Conservation (phyloP, 2,888 invertebrate species). For the Coremacera marginata region DNA sequence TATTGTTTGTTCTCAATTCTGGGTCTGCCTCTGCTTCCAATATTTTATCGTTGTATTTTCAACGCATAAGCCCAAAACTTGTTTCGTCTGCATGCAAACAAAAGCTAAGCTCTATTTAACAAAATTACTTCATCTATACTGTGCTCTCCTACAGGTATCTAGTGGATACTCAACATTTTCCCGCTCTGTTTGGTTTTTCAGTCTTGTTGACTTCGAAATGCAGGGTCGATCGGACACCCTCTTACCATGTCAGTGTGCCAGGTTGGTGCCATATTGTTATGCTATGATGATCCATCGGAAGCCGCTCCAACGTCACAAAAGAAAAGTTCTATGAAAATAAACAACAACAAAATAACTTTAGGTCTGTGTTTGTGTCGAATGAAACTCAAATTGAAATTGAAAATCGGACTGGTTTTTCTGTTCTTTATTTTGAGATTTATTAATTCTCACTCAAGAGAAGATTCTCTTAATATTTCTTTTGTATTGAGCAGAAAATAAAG, state of each 20-base stretch:
- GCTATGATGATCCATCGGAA: not conserved
- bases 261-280: slow-evolving; percentile 20
- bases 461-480: no score
- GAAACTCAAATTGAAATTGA: not conserved
- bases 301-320: not conserved
- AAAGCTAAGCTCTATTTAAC: slow-evolving; percentile 3
- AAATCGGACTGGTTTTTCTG: not conserved
- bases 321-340: not conserved
- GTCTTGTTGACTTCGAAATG: slow-evolving; percentile 5
- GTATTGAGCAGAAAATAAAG: no score
- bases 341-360: not conserved
- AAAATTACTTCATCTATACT: not conserved
- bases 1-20: slow-evolving; percentile 15
- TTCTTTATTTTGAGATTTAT: no score
- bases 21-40: not conserved
- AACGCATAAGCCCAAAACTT: not conserved
- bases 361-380: not conserved
- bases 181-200: not conserved
- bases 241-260: slow-evolving; percentile 36
- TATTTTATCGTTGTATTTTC: not conserved
- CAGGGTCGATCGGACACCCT: slow-evolving; percentile 18
- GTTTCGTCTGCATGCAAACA: not conserved
- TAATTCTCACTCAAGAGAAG: no score
- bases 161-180: not conserved
- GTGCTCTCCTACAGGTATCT: not conserved